Percentiles rank a stretch among this genome's conserved stretches.
phyloP scores from a whole-genome alignment of 2,888 invertebrate species.

The Axea sp. region DNA sequence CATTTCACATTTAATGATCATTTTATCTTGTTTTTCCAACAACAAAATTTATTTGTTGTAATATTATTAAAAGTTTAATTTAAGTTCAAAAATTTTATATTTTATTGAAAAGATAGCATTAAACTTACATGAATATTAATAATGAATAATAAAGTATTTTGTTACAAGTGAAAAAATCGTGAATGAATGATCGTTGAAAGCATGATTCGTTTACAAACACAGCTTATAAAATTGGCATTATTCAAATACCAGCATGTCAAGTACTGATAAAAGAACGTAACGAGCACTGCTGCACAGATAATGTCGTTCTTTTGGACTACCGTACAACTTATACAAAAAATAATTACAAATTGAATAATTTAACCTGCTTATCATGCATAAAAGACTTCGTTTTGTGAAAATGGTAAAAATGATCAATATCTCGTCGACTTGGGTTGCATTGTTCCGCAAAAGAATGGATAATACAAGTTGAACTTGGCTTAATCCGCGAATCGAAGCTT shows the following conservation, averaged over 20 bases:
- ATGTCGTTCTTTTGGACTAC: slow-evolving; percentile 20
- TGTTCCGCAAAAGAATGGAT: slow-evolving; percentile 69
- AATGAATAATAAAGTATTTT: slow-evolving; percentile 30
- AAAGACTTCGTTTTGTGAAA: slow-evolving; percentile 60
- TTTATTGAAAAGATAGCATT: background rate
- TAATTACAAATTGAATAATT: slow-evolving; percentile 60
- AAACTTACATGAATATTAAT: slow-evolving; percentile 28
- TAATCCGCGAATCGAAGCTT: slow-evolving; percentile 79
- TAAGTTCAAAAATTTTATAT: background rate
- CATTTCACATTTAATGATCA: background rate
- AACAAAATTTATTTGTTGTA: too few relatives aligned
- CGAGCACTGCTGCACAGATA: slow-evolving; percentile 10
- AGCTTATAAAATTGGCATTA: slow-evolving; percentile 38
- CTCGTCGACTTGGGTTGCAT: slow-evolving; percentile 56
- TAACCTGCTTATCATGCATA: slow-evolving; percentile 57
- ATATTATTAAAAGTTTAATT: too few relatives aligned
- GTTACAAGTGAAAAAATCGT: background rate
- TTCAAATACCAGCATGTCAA: slow-evolving; percentile 41
- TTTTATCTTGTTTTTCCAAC: too few relatives aligned
- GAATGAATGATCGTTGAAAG: slow-evolving; percentile 12
- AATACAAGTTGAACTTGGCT: slow-evolving; percentile 72
- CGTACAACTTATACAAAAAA: slow-evolving; percentile 32
- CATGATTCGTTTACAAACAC: slow-evolving; percentile 6
- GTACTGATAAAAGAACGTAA: slow-evolving; percentile 34
- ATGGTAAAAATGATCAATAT: slow-evolving; percentile 62